Evolutionary conservation across 2,888 invertebrate species (phyloP).

Genomic region (Conops quadrifasciatus): DNA sequence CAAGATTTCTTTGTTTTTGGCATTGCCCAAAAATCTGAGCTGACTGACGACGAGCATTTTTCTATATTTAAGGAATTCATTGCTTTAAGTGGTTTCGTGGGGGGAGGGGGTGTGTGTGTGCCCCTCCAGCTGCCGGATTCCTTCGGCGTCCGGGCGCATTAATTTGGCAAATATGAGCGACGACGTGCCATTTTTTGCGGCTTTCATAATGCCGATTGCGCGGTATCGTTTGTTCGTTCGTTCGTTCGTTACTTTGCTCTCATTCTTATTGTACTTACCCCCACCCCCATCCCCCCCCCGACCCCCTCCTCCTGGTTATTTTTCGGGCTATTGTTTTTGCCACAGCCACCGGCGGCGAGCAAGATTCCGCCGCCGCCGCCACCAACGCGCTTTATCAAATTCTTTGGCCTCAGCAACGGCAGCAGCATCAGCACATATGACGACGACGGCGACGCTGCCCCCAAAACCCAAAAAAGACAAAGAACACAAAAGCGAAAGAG

Average conservation of each 20-base stretch:
- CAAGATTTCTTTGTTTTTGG: not conserved
- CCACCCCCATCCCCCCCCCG: too few relatives aligned
- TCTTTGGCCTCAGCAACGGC: conserved; percentile 3
- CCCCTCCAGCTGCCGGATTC: conserved; percentile 7
- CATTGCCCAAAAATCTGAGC: not conserved
- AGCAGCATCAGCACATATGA: not conserved
- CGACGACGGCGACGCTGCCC: not conserved
- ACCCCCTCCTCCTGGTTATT: not conserved
- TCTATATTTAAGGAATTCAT: conserved; percentile 32
- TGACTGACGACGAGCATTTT: conserved; percentile 6
- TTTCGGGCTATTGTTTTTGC: not conserved
- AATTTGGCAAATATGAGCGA: conserved; percentile 35
- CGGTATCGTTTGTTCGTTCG: conserved; percentile 7
- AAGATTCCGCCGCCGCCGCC: conserved; percentile 9
- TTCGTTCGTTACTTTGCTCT: not conserved
- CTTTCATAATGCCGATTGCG: conserved; percentile 24
- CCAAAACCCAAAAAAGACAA: not conserved
- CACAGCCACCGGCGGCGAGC: conserved; percentile 20
- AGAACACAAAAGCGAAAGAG: conserved; percentile 2
- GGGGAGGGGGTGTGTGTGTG: too few relatives aligned
- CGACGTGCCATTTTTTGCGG: conserved; percentile 34
- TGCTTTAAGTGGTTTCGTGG: conserved; percentile 36
- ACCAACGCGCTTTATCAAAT: conserved; percentile 15
- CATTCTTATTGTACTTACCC: too few relatives aligned
- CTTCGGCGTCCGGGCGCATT: conserved; percentile 34